Evolutionary conservation across 2,888 invertebrate species (phyloP).

Genomic region (Drosophila demipolita): DNA sequence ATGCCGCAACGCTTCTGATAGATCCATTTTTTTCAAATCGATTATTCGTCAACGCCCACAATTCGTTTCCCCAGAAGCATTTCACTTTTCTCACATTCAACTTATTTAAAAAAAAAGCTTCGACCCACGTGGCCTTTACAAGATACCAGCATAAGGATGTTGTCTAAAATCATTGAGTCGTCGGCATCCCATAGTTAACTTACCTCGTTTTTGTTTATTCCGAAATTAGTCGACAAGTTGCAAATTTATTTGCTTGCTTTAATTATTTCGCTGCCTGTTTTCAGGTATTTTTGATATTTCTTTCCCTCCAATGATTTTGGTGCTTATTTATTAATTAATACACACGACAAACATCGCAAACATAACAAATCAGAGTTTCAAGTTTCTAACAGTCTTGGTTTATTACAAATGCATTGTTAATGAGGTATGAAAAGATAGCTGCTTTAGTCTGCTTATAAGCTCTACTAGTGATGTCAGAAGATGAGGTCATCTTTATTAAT

Average conservation of each 20-base stretch:
- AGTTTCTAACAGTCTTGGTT: slow-evolving; percentile 45
- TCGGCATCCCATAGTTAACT: background rate
- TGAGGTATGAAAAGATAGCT: slow-evolving; percentile 43
- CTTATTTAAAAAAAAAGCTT: slow-evolving; percentile 11
- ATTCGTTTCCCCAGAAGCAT: background rate
- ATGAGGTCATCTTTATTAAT: slow-evolving; percentile 63
- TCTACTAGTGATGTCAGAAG: slow-evolving; percentile 51
- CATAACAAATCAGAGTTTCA: slow-evolving; percentile 33
- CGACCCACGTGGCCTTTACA: slow-evolving; percentile 24
- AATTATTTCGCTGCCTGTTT: slow-evolving; percentile 17
- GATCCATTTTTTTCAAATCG: slow-evolving; percentile 41
- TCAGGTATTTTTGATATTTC: slow-evolving; percentile 24
- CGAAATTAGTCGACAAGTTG: slow-evolving; percentile 12
- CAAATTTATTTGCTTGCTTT: slow-evolving; percentile 45
- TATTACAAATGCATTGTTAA: slow-evolving; percentile 74
- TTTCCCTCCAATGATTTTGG: slow-evolving; percentile 14
- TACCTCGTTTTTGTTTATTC: slow-evolving; percentile 31
- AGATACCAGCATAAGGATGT: background rate
- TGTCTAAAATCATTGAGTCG: background rate
- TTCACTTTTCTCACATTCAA: slow-evolving; percentile 16
- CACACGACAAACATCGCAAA: slow-evolving; percentile 36
- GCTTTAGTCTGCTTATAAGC: slow-evolving; percentile 25
- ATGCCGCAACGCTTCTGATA: slow-evolving; percentile 24
- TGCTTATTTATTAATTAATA: slow-evolving; percentile 69
- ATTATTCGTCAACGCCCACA: slow-evolving; percentile 59